Conservation (phyloP, 2,797 vertebrate genomes). For the Salmo trutta region DNA sequence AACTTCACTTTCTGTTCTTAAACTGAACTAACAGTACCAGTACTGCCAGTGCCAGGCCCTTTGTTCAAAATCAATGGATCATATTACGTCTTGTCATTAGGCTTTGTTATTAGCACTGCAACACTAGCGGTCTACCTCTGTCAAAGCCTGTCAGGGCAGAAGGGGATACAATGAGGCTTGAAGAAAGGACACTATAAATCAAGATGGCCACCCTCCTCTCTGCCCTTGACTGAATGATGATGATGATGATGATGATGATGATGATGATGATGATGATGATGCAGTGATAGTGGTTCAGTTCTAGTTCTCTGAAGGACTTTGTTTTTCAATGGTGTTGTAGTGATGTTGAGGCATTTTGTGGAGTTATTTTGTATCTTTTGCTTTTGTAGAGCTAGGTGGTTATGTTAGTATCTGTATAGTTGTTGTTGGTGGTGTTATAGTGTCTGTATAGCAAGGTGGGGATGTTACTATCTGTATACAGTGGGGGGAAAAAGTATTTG, state of each 20-base stretch:
- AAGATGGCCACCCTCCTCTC: slow-evolving; percentile 6
- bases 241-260: too few species aligned
- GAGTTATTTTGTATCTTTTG: too few species aligned
- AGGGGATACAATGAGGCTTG: slow-evolving; percentile 29
- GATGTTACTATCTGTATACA: too few species aligned
- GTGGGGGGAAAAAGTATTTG: too few species aligned
- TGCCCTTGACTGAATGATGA: neutral
- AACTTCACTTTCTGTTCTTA: too few species aligned
- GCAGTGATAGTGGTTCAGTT: neutral
- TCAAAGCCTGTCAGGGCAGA: slow-evolving; percentile 28
- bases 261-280: slow-evolving; percentile 15
- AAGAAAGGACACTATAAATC: slow-evolving; percentile 14
- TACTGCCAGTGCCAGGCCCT: slow-evolving; percentile 15
- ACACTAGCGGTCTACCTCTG: slow-evolving; percentile 23
- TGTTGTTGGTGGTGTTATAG: too few species aligned
- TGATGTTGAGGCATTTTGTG: too few species aligned
- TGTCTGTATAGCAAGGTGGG: too few species aligned
- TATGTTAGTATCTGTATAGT: too few species aligned
- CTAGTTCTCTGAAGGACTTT: slow-evolving; percentile 19
- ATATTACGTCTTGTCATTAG: slow-evolving; percentile 51
- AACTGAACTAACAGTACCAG: neutral
- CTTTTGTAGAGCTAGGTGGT: too few species aligned
- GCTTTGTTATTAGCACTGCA: slow-evolving; percentile 68
- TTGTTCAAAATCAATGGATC: slow-evolving; percentile 60
- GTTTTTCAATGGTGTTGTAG: too few species aligned